Evolutionary conservation across 1,140 invertebrate genomes (phyloP).

Genomic region (Philotrypesis tridentata): DNA sequence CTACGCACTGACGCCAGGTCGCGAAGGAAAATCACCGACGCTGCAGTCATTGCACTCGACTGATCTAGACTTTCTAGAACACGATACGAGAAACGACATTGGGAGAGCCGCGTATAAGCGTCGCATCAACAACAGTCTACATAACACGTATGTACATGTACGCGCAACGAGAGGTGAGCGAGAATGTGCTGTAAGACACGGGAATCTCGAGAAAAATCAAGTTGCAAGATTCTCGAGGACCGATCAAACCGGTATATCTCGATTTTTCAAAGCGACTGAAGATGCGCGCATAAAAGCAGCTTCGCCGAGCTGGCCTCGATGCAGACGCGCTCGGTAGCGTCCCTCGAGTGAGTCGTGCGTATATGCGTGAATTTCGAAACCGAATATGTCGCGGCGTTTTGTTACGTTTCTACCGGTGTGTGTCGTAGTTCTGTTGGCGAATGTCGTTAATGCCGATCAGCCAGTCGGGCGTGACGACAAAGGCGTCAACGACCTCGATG

Average conservation of each 20-base stretch:
- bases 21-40: neutral
- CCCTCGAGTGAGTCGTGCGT: conserved; percentile 1
- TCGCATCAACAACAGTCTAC: too few relatives aligned
- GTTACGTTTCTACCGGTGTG: neutral
- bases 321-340: conserved; percentile 3
- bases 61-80: neutral
- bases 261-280: conserved; percentile 15
- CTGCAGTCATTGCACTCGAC: neutral
- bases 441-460: neutral
- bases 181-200: too few relatives aligned
- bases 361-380: neutral
- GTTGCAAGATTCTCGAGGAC: too few relatives aligned
- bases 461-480: neutral
- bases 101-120: neutral
- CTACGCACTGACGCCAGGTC: neutral
- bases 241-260: conserved; percentile 36
- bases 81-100: neutral
- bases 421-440: neutral
- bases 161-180: neutral
- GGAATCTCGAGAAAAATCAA: neutral
- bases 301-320: neutral
- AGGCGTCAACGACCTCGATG: neutral
- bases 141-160: too few relatives aligned
- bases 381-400: neutral
- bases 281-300: conserved; percentile 37